phyloP scores from a whole-genome alignment of 2,113 vertebrate genomes.

The Zosterops japonicus region DNA sequence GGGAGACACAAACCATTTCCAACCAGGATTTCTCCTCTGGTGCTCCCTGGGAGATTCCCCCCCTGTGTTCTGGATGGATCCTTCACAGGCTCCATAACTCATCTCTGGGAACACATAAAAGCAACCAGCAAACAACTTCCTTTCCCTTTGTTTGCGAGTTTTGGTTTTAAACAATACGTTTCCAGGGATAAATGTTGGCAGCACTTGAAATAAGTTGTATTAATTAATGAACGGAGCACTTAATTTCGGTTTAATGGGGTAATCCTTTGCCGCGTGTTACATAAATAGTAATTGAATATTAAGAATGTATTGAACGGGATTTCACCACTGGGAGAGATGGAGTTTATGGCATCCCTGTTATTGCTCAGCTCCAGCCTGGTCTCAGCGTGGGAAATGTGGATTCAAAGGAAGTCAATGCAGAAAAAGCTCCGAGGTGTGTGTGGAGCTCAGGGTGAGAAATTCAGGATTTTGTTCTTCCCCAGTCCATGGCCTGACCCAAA shows the following conservation, averaged over 20 bases:
- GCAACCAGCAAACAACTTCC: background rate
- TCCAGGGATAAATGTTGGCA: conserved; percentile 65
- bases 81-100: background rate
- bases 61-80: background rate
- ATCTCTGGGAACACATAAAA: background rate
- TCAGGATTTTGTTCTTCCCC: background rate
- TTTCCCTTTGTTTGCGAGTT: background rate
- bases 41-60: background rate
- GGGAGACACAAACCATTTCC: background rate
- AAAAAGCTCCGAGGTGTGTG: background rate
- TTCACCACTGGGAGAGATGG: conserved; percentile 16
- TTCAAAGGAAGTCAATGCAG: background rate
- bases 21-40: background rate
- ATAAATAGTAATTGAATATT: conserved; percentile 74
- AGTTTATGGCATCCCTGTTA: background rate
- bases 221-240: conserved; percentile 69
- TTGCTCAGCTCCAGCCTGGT: background rate
- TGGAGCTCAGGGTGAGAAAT: background rate
- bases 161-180: conserved; percentile 47
- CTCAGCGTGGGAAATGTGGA: background rate
- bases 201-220: conserved; percentile 66
- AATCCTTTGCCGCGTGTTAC: conserved; percentile 62
- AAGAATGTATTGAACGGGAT: conserved; percentile 39
- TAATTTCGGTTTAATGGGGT: conserved; percentile 70
- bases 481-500: fast-evolving